Conservation (phyloP, 1,140 invertebrate genomes). For the Anagrus nilaparvatae region DNA sequence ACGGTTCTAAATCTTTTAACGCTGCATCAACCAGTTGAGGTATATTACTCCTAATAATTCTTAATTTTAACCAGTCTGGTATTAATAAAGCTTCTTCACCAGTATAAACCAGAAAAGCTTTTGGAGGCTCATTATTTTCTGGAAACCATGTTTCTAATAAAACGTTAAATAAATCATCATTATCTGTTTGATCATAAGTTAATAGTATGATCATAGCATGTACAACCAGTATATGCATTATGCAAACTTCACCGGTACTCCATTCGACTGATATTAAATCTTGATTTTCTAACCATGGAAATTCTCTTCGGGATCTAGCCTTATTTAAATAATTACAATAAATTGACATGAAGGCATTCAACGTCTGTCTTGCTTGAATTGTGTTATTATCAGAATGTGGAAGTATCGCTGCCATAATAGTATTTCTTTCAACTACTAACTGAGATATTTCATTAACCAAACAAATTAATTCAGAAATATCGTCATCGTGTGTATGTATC, state of each 20-base stretch:
- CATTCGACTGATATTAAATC: constrained; percentile 72
- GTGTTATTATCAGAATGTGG: constrained; percentile 48
- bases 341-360: constrained; percentile 68
- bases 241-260: constrained; percentile 71
- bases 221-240: constrained; percentile 79
- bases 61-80: constrained; percentile 89
- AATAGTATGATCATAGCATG: constrained; percentile 91
- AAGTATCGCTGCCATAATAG: constrained; percentile 74
- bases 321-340: constrained; percentile 60
- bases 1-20: constrained; percentile 73
- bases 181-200: constrained; percentile 61
- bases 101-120: constrained; percentile 73
- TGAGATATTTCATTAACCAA: constrained; percentile 75
- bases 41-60: constrained; percentile 84
- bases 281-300: constrained; percentile 59
- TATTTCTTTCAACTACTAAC: constrained; percentile 85
- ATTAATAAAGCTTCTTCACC: constrained; percentile 77
- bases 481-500: constrained; percentile 56
- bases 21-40: constrained; percentile 75
- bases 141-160: constrained; percentile 74
- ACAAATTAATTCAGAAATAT: constrained; percentile 52
- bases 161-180: constrained; percentile 49
- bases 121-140: constrained; percentile 51
- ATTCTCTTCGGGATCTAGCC: too few relatives aligned
- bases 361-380: constrained; percentile 46